Base-by-base conservation (phyloP, 2,797 vertebrate genomes). In the Mus minutoides region DNA sequence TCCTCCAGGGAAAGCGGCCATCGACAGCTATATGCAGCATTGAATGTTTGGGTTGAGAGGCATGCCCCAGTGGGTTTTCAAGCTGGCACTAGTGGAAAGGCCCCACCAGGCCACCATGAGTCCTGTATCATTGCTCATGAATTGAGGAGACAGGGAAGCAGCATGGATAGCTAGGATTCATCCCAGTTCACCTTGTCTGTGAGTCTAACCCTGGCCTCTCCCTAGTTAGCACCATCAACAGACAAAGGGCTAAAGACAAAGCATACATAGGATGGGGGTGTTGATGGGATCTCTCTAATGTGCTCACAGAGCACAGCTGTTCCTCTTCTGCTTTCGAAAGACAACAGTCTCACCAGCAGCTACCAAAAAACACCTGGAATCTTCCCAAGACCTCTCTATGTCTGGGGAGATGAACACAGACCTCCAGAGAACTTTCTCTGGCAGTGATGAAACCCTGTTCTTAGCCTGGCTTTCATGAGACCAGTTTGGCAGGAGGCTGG, bases 121-220 rank as follows among this genome's bases (percentile, higher is more conserved):
- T 29, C 62, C 71, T 52, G n/a, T 26, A 16, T 13, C 34, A 58
- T 16, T 12, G 19, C 37, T 67, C 26, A 0, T 54, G 24, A 4
- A 29, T 3, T 29, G 19, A 76, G 31, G 31, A 56, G 40, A 80
- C 19, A 40, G 26, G 60, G 67, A n/a, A 31, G 16, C 13, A 76
- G 31, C 21, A 1, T 0, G 0, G 24, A 14, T 17, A 37, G 0
- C 13, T 1, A 21, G 88, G 34, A 83, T 19, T 24, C 26, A 0
- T 21, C 40, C 60, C 31, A 26, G 52, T 1, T 62, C 34, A 31
- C 78, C 2, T 0, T 22, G 78, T 31, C 26, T 76, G 3, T 6
- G 49, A n/a, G 9, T 29, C 64, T 19, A 62, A 1, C 0, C 16
- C 37, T 24, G 69, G 31, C 17, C 54, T 22, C 34, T 46, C 19